Evolutionary conservation across 2,113 vertebrate genomes (phyloP).

Genomic region (Cyphomyrus plagiostoma): DNA sequence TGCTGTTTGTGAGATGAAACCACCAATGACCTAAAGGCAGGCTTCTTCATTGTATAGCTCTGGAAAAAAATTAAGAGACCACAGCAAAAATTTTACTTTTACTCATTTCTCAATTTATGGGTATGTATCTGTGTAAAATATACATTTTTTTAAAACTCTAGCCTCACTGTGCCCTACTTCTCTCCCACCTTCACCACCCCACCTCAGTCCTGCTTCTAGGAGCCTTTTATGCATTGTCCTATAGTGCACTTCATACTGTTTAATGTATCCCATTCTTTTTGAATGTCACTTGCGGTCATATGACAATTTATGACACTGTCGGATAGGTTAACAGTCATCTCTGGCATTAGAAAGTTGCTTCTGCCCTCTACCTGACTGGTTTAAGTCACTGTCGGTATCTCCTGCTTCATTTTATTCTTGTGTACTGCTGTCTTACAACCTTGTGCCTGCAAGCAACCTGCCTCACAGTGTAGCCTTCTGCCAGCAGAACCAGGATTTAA

Average conservation of each 20-base stretch:
- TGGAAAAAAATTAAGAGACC: not conserved
- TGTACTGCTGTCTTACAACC: not conserved
- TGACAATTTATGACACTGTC: not conserved
- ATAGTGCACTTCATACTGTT: not conserved
- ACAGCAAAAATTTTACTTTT: not conserved
- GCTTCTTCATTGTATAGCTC: not conserved
- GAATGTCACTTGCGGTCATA: not conserved
- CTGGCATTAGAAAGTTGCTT: not conserved
- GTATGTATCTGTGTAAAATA: not conserved
- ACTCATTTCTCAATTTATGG: not conserved
- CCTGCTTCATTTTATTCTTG: not conserved
- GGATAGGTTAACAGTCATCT: not conserved
- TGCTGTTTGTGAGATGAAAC: not conserved
- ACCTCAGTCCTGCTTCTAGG: not conserved
- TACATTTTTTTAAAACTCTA: not conserved
- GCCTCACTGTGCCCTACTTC: not conserved
- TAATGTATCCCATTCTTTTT: not conserved
- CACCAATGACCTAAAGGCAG: not conserved
- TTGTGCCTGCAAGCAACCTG: not conserved
- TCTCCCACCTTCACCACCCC: not conserved
- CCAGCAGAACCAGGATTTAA: not conserved
- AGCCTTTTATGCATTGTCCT: not conserved
- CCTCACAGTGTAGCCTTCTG: not conserved
- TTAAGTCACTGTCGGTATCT: not conserved
- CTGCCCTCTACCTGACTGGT: not conserved